These are phyloP conservation scores for Tetranychus truncatus DNA, from an alignment of 2,888 invertebrate species.

Conservation along the genomic window DNA sequence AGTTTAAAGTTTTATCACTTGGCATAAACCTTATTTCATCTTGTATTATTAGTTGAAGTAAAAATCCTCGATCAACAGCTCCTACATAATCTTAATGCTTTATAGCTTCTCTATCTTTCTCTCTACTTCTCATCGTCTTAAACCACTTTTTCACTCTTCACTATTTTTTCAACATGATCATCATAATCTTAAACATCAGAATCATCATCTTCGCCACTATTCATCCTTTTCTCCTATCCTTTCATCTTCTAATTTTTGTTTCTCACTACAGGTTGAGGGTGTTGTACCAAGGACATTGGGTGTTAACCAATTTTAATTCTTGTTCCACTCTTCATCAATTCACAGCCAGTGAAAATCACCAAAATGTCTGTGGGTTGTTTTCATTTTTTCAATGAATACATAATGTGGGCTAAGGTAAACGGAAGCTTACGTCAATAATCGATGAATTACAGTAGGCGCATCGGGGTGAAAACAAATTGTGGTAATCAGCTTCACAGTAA, in stretches of 20 bases:
- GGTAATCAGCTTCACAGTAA: constrained; percentile 91
- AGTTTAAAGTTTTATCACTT: neutral
- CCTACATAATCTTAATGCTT: neutral
- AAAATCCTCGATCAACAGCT: neutral
- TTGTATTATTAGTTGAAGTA: neutral
- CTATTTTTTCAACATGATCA: neutral
- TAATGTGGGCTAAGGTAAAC: constrained; percentile 14
- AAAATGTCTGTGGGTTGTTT: neutral
- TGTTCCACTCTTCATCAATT: neutral
- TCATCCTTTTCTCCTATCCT: neutral
- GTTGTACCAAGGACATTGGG: constrained; percentile 1
- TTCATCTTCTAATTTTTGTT: neutral
- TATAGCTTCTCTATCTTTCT: neutral
- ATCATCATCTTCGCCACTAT: neutral
- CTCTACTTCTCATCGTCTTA: neutral
- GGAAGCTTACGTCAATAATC: constrained; percentile 71
- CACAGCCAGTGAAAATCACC: neutral
- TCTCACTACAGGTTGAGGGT: neutral
- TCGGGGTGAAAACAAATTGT: constrained; percentile 90
- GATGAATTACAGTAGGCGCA: constrained; percentile 98
- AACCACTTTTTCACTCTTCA: neutral
- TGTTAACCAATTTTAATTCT: neutral
- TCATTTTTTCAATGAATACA: constrained; percentile 6
- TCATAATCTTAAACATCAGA: neutral
- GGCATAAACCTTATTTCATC: neutral